Percentiles rank a stretch among this genome's conserved stretches.
Evolutionary conservation across 2,113 vertebrate genomes (phyloP).

Genomic region (Calidris pygmaea): DNA sequence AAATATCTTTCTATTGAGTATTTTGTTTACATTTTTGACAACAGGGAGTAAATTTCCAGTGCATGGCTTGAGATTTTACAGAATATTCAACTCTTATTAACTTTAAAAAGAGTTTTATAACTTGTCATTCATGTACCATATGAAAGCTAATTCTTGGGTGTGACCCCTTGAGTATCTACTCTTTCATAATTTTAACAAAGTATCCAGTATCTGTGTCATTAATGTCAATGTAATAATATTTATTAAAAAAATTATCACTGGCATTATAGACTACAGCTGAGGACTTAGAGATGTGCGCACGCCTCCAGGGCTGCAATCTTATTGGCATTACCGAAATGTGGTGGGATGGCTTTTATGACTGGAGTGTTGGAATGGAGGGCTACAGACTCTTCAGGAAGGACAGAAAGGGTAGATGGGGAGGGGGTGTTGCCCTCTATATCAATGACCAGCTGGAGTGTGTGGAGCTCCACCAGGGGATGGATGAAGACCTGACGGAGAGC

Average conservation of each 20-base stretch:
- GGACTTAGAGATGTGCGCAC: no score
- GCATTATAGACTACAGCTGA: background rate
- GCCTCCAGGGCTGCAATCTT: no score
- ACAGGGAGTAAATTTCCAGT: background rate
- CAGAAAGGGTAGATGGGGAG: no score
- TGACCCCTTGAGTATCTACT: background rate
- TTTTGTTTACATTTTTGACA: background rate
- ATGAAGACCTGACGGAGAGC: no score
- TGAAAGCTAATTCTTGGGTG: background rate
- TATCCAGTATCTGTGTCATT: background rate
- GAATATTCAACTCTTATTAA: background rate
- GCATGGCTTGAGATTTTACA: background rate
- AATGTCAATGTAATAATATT: background rate
- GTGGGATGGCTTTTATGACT: no score
- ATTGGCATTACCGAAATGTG: no score
- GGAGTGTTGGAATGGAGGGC: no score
- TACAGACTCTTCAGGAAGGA: no score
- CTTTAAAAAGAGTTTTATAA: background rate
- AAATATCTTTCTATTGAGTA: background rate
- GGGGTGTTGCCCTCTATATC: no score
- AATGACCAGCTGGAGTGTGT: no score
- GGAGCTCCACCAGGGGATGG: no score
- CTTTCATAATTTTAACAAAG: background rate
- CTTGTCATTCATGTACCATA: background rate
- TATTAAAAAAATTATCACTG: background rate